Evolutionary conservation across 2,888 invertebrate species (phyloP), one percentile per base, ranked within the genome.

Genomic region (Zygothrica quintamaculata): DNA sequence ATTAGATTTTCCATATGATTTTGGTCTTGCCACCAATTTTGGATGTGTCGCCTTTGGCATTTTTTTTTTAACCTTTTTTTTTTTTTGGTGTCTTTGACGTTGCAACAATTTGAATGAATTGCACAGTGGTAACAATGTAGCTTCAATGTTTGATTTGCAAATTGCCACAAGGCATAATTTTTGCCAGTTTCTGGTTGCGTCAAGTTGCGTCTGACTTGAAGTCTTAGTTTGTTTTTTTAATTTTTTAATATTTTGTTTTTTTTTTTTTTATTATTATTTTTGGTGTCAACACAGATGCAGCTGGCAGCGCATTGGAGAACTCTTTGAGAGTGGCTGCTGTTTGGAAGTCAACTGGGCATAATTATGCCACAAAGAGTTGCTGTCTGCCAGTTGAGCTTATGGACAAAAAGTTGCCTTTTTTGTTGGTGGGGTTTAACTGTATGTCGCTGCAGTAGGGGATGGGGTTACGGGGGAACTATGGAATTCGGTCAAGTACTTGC

Each of bases 401-500:
- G n/a, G n/a, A n/a, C n/a, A n/a, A n/a, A 15, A 22, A 0, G 5
- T 9, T 7, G 39, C 16, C 8, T 12, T 34, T 5, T 11, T n/a
- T 9, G 18, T n/a, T 1, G 7, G 8, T 6, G 16, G n/a, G 7
- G 9, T 9, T 11, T n/a, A n/a, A n/a, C n/a, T n/a, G n/a, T n/a
- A n/a, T n/a, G n/a, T n/a, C n/a, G n/a, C n/a, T n/a, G n/a, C n/a
- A n/a, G n/a, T n/a, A n/a, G n/a, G n/a, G n/a, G 9, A 7, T 25
- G 34, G 12, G 22, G 36, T 8, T 11, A 12, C 22, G 18, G 40
- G 43, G 42, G 36, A 26, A 29, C 12, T 50, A 29, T 69, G 87
- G 84, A 84, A 84, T 87, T 84, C 87, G 84, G 84, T 87, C 84
- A 84, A 84, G 87, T 87, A 87, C 87, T 87, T 71, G 68, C 62